Percentiles rank a stretch among this genome's conserved stretches.
phyloP scores from a whole-genome alignment of 2,113 vertebrate genomes.

The Misgurnus mizolepis region DNA sequence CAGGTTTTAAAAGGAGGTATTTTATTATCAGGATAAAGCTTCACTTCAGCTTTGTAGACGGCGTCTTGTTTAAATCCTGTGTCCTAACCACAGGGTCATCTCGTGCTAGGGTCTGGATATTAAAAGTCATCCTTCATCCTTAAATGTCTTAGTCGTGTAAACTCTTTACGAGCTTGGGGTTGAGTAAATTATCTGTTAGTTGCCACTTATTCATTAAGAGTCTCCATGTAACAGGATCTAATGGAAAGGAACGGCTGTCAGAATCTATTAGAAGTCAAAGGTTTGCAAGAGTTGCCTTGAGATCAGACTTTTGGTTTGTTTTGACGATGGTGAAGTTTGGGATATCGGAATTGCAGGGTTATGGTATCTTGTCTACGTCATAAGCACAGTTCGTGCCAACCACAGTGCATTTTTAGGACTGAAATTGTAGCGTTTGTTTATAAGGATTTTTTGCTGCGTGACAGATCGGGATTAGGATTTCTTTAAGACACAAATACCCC shows the following conservation, averaged over 20 bases:
- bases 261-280: constrained; percentile 23
- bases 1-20: too few relatives aligned
- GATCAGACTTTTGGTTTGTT: background rate
- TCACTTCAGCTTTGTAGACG: too few relatives aligned
- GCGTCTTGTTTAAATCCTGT: background rate
- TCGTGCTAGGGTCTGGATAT: background rate
- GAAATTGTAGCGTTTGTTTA: too few relatives aligned
- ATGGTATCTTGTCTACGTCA: too few relatives aligned
- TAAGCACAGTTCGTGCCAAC: too few relatives aligned
- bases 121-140: constrained; percentile 1
- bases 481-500: constrained; percentile 44
- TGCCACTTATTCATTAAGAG: constrained; percentile 37
- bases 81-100: constrained; percentile 19
- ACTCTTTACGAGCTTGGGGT: constrained; percentile 15
- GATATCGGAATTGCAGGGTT: too few relatives aligned
- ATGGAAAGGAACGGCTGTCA: constrained; percentile 14
- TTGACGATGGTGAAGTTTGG: too few relatives aligned
- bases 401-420: too few relatives aligned
- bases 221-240: constrained; percentile 35
- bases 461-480: constrained; percentile 45
- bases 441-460: background rate
- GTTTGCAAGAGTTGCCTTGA: background rate
- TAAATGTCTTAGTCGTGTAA: constrained; percentile 33
- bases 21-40: too few relatives aligned
- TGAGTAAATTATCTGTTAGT: constrained; percentile 40